Conservation (phyloP, 2,888 invertebrate species). For the Lepidonotus clava region DNA sequence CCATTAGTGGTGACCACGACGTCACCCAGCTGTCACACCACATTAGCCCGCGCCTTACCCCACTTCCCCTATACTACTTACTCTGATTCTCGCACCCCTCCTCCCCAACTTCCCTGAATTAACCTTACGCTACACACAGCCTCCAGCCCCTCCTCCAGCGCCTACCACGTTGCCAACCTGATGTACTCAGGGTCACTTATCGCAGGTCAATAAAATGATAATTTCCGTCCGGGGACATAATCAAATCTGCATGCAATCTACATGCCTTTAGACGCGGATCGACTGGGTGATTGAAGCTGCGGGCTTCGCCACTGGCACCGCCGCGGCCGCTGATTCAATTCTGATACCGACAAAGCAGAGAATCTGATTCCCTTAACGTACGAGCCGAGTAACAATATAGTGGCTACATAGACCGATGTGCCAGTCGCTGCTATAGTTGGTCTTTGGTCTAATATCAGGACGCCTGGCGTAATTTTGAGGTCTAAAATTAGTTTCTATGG, state of each 20-base stretch:
- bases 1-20: not conserved
- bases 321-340: not conserved
- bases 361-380: not conserved
- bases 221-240: conserved; percentile 29
- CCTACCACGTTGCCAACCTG: not conserved
- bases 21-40: not conserved
- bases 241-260: conserved; percentile 24
- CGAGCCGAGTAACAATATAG: no score
- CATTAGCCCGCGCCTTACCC: not conserved
- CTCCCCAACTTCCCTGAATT: not conserved
- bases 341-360: not conserved
- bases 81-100: not conserved
- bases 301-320: not conserved
- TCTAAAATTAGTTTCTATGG: no score
- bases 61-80: conserved; percentile 17
- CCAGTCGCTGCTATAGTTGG: no score
- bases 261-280: not conserved
- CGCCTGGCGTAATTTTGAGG: no score
- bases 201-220: conserved; percentile 36
- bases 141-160: not conserved
- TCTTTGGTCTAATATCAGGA: no score
- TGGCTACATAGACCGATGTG: no score
- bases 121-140: not conserved
- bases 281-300: not conserved
- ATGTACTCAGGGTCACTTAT: not conserved